Percentiles rank a stretch among this genome's conserved stretches.
Conservation (phyloP, 2,888 invertebrate species). For the Ochropleura leucogaster region DNA sequence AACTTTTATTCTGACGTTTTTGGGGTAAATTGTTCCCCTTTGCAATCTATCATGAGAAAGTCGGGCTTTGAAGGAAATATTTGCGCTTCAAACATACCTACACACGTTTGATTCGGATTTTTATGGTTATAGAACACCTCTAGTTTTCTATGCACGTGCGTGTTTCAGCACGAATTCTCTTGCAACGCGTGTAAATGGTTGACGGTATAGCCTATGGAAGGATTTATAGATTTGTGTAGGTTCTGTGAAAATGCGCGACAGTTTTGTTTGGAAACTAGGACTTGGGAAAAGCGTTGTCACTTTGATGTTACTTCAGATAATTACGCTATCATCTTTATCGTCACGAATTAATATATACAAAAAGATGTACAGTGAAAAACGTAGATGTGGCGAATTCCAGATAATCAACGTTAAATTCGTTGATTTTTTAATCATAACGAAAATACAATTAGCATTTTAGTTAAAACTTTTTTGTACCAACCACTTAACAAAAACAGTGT, state of each 20-base stretch:
- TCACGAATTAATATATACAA: too few species aligned
- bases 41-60: conserved; percentile 42
- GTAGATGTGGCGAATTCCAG: too few species aligned
- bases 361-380: too few species aligned
- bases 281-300: neutral
- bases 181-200: conserved; percentile 4
- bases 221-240: too few species aligned
- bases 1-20: conserved; percentile 47
- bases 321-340: too few species aligned
- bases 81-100: neutral
- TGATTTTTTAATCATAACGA: too few species aligned
- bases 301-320: too few species aligned
- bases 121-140: neutral
- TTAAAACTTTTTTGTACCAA: too few species aligned
- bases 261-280: neutral
- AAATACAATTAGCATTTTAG: too few species aligned
- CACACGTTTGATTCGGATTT: conserved; percentile 7
- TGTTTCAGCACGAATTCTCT: neutral
- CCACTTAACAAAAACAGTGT: too few species aligned
- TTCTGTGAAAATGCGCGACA: neutral
- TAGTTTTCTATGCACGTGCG: conserved; percentile 10
- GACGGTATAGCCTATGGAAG: neutral
- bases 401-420: too few species aligned
- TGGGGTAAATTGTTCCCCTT: conserved; percentile 22
- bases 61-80: conserved; percentile 11